Percentiles rank a stretch among this genome's conserved stretches.
Conservation (phyloP, 2,888 invertebrate genomes). For the Sialis lutaria region DNA sequence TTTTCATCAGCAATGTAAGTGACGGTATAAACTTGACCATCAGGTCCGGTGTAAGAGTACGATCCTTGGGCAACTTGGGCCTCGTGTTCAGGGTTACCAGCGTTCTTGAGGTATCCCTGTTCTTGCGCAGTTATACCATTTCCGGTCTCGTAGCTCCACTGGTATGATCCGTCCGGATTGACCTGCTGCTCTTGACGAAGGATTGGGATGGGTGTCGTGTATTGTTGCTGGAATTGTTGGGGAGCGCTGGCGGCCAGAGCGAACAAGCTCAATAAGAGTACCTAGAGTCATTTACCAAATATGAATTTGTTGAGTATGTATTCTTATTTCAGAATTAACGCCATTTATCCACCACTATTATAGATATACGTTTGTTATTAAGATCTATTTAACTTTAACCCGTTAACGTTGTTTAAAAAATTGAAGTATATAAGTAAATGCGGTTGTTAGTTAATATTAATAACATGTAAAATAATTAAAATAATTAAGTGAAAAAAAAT, state of each 20-base stretch:
- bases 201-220: constrained; percentile 33
- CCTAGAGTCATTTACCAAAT: too few relatives aligned
- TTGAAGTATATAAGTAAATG: too few relatives aligned
- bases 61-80: constrained; percentile 51
- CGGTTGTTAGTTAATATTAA: too few relatives aligned
- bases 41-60: constrained; percentile 54
- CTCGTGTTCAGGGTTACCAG: constrained; percentile 43
- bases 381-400: too few relatives aligned
- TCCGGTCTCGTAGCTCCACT: constrained; percentile 54
- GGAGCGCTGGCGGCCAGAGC: constrained; percentile 24
- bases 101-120: constrained; percentile 50
- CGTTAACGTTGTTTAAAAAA: too few relatives aligned
- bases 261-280: constrained; percentile 21
- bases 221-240: constrained; percentile 21
- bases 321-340: too few relatives aligned
- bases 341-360: too few relatives aligned
- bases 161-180: constrained; percentile 38
- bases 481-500: too few relatives aligned
- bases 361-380: too few relatives aligned
- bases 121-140: constrained; percentile 58
- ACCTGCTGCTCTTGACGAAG: constrained; percentile 34
- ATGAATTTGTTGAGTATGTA: too few relatives aligned
- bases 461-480: too few relatives aligned
- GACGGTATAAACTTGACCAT: constrained; percentile 44
- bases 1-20: constrained; percentile 57